Evolutionary conservation across 2,113 vertebrate species (phyloP), one percentile per base, ranked within the genome.

Genomic region (Verasper variegatus): DNA sequence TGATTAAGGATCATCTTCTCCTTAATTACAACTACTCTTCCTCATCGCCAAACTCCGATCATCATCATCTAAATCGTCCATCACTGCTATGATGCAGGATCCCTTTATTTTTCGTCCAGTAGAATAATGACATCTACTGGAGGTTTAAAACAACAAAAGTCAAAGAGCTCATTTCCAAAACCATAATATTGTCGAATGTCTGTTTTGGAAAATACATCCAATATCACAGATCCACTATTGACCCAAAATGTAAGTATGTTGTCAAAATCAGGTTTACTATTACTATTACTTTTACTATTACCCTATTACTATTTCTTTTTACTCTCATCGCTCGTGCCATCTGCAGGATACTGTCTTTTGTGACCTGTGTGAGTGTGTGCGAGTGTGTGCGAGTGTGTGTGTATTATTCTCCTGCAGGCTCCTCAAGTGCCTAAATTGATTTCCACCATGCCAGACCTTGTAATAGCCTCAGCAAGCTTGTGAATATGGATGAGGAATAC

Each of bases 401-500:
- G 67, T 42, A 42, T 83, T 72, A 68, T 73, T 69, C 71, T 79
- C 62, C 71, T 54, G 66, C 73, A 66, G 55, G 45, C 68, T 82
- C 67, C 62, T 88, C 67, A 63, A 82, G 68, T 82, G 81, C 76
- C 60, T 64, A 71, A 88, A 93, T 90, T 90, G 89, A 93, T 93
- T 92, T 90, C 75, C 70, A 58, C 59, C 78, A 60, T 58, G 81
- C 76, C 77, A 66, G 83, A 62, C 64, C 37, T 71, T 31, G 80
- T 88, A 86, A 89, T 82, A 73, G 77, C 86, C 78, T 82, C 71
- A 69, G 79, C 68, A 24, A 54, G 68, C 82, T 89, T 40, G 80
- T 92, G 90, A 91, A 92, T 92, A 93, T 92, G 78, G 80, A 92
- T 91, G 89, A 92, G 81, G 82, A 76, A 47, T 76, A 80, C 62